phyloP scores from a whole-genome alignment of 2,888 invertebrate genomes.

The Caenorhabditis macrosperma region DNA sequence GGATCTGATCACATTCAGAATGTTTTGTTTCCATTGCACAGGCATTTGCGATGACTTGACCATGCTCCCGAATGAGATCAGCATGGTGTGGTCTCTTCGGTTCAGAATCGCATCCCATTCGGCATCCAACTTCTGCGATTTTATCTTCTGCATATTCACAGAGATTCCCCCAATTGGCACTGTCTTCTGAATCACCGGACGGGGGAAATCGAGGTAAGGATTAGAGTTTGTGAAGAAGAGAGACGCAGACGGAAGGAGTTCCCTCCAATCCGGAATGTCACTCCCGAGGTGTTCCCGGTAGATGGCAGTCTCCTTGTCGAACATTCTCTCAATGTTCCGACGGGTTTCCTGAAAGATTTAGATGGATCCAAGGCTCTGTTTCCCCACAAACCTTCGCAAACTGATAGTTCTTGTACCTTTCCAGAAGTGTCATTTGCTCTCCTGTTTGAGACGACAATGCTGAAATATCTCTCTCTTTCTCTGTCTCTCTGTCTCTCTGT shows the following conservation, averaged over 20 bases:
- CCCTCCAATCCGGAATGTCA: conserved; percentile 38
- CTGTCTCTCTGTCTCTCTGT: background rate
- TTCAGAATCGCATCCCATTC: conserved; percentile 38
- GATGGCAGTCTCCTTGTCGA: conserved; percentile 27
- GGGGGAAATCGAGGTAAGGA: conserved; percentile 62
- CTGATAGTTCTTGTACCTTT: conserved; percentile 39
- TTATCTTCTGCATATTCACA: conserved; percentile 46
- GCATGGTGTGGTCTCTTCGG: conserved; percentile 21
- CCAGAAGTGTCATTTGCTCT: conserved; percentile 33
- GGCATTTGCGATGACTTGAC: conserved; percentile 46
- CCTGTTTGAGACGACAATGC: conserved; percentile 29
- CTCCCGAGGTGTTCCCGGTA: conserved; percentile 17
- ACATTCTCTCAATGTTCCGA: conserved; percentile 25
- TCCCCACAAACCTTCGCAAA: no score
- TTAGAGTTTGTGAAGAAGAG: conserved; percentile 60
- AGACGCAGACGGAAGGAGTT: conserved; percentile 46
- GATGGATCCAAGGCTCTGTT: no score
- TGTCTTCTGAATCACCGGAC: conserved; percentile 57
- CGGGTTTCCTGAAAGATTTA: no score
- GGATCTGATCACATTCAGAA: conserved; percentile 25
- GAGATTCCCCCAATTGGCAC: conserved; percentile 64
- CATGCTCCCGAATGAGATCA: conserved; percentile 51
- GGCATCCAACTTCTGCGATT: conserved; percentile 15
- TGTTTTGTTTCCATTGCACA: conserved; percentile 26
- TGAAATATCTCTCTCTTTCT: background rate